Conservation (phyloP, 2,797 vertebrate genomes). For the Selene dorsalis region DNA sequence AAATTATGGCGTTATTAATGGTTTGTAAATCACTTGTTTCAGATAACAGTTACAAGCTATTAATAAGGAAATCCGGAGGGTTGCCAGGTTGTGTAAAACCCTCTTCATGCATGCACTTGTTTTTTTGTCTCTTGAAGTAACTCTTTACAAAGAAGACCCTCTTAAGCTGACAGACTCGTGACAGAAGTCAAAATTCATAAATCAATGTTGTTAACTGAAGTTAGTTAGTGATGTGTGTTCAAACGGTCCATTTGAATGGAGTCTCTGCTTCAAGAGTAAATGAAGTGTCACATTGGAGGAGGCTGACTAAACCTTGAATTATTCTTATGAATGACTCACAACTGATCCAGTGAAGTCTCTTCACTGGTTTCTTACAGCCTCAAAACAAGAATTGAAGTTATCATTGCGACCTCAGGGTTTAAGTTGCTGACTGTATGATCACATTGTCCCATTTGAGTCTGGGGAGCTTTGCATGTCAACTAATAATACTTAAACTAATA, state of each 20-base stretch:
- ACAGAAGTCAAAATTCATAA: neutral
- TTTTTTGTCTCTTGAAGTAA: neutral
- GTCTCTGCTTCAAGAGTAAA: neutral
- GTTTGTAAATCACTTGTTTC: neutral
- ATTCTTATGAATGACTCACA: too few relatives aligned
- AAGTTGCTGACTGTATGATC: neutral
- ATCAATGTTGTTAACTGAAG: neutral
- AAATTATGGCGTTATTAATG: neutral
- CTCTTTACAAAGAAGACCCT: neutral
- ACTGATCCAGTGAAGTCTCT: too few relatives aligned
- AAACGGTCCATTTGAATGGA: neutral
- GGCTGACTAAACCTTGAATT: neutral
- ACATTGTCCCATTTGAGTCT: neutral
- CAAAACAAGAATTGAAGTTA: neutral
- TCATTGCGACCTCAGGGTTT: neutral
- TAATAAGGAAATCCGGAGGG: neutral
- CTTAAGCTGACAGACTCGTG: neutral
- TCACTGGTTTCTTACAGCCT: too few relatives aligned
- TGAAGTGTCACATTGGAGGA: neutral
- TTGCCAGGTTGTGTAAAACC: slow-evolving; percentile 16
- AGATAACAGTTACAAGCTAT: neutral
- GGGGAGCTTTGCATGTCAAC: neutral
- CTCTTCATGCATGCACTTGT: neutral
- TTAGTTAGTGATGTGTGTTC: neutral
- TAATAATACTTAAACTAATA: too few relatives aligned